These are phyloP conservation scores for Melanocharis versteri DNA, from an alignment of 2,113 vertebrate genomes.

Conservation along the genomic window DNA sequence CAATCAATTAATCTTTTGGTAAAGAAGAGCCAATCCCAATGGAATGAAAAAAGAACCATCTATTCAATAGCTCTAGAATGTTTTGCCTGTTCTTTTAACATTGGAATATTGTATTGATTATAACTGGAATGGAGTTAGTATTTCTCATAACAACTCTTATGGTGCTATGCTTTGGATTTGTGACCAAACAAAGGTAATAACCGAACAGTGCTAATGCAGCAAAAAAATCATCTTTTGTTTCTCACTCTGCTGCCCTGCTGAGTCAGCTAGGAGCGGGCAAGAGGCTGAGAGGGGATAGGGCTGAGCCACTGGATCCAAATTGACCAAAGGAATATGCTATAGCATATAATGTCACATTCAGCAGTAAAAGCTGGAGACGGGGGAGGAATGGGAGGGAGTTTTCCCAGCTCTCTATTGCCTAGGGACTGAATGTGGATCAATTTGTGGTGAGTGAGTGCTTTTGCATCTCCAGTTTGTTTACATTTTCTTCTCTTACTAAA, in stretches of 20 bases:
- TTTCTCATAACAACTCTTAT: background rate
- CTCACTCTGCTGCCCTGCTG: background rate
- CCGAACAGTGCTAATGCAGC: background rate
- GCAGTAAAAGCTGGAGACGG: background rate
- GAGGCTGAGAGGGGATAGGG: background rate
- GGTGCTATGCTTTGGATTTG: background rate
- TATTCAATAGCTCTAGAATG: background rate
- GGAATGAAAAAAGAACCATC: background rate
- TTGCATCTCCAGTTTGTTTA: background rate
- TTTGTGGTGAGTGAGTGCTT: background rate
- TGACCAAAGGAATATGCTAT: background rate
- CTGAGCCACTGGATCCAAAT: background rate
- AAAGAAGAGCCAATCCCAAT: background rate
- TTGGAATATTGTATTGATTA: background rate
- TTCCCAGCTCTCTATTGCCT: background rate
- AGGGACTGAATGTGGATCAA: background rate
- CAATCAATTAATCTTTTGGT: background rate
- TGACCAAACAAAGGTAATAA: background rate
- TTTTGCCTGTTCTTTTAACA: background rate
- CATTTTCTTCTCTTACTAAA: background rate
- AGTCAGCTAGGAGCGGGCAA: background rate
- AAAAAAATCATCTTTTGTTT: background rate
- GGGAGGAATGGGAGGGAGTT: accelerated
- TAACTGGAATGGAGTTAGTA: background rate
- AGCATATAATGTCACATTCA: background rate